Base-by-base conservation (phyloP, 2,888 invertebrate species). In the Ophonus ardosiacus region DNA sequence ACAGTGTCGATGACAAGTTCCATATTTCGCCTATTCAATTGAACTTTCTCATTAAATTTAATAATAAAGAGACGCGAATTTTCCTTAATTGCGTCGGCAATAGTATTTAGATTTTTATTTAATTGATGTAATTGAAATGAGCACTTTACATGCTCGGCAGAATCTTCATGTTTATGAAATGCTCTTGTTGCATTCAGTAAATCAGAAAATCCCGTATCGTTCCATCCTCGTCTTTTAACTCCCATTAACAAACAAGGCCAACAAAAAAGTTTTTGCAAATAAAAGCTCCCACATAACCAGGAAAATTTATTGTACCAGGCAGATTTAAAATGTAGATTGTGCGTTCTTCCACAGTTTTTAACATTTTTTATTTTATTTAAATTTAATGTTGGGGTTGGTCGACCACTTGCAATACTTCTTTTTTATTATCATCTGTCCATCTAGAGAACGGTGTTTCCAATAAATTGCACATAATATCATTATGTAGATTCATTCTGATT, bases 81-180 rank as follows among this genome's bases (percentile, higher is more conserved):
- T 57, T 57, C 56, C 13, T 13, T 57, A 7, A 57, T 7, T 13
- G 56, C 6, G 13, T 57, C 56, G 4, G 6, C 56, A 57, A 13
- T 57, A 4, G 56, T 57, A 7, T 5, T 57, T 4, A 57, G 13
- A 7, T 57, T 5, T 57, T 57, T 57, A 5, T 57, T 57, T 59
- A 87, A 79, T 82, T 86, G 86, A 78, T 87, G 86, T 59, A 84
- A 76, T 40, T 83, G 61, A 79, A 82, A 10, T 43, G 51, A 31
- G 56, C 68, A 43, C 8, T 57, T 15, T 5, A 85, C 51, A 59
- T 85, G 81, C 17, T 85, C 85, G 10, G 74, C 8, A 71, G 74
- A 61, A 57, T 56, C 76, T 81, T 85, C 85, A 15, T 85, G 81
- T 40, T 74, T 74, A 7, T 76, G 74, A 15, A 85, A 43, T 13